These are phyloP conservation scores for Eubasilissa splendida DNA, from an alignment of 2,888 invertebrate species.

Conservation along the genomic window DNA sequence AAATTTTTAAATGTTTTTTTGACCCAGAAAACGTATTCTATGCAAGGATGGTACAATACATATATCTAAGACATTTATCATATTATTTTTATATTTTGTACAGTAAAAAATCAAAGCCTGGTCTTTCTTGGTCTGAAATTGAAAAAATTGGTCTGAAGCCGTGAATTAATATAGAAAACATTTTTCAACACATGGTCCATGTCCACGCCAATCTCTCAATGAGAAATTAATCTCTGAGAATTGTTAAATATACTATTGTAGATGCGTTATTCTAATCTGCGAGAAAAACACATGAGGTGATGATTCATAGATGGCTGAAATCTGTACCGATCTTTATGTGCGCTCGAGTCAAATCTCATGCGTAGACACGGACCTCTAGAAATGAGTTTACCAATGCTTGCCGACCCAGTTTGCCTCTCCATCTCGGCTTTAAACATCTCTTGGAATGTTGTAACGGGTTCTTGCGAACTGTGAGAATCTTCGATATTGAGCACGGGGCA, in stretches of 20 bases:
- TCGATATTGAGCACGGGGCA: slow-evolving; percentile 37
- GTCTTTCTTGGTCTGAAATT: too few relatives aligned
- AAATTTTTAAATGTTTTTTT: too few relatives aligned
- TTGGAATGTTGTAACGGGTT: slow-evolving; percentile 30
- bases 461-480: not conserved
- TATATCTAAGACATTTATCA: too few relatives aligned
- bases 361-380: not conserved
- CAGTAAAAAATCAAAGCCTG: too few relatives aligned
- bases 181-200: too few relatives aligned
- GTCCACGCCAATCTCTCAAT: too few relatives aligned
- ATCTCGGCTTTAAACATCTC: slow-evolving; percentile 49
- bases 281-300: not conserved
- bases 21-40: too few relatives aligned
- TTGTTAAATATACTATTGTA: slow-evolving; percentile 1
- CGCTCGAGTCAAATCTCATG: not conserved
- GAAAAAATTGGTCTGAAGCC: too few relatives aligned
- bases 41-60: too few relatives aligned
- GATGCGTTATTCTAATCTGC: not conserved
- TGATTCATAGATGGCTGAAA: not conserved
- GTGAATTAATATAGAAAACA: too few relatives aligned
- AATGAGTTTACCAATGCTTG: slow-evolving; percentile 19
- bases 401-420: slow-evolving; percentile 23
- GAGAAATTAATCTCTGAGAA: too few relatives aligned
- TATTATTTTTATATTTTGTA: too few relatives aligned
- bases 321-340: not conserved